Base-by-base conservation (phyloP, 2,113 vertebrate species). In the Laticauda colubrina region DNA sequence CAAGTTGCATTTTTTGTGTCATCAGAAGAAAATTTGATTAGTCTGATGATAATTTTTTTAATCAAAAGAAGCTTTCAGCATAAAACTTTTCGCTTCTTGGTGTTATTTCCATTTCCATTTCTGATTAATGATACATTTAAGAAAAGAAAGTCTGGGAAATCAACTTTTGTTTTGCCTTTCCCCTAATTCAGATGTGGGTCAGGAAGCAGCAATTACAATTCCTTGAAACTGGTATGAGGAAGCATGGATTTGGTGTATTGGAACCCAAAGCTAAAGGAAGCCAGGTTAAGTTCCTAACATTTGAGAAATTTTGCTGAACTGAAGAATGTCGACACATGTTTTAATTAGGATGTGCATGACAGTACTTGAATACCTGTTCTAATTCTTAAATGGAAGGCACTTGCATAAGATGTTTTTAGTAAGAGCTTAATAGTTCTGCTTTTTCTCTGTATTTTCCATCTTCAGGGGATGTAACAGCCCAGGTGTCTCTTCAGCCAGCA, bases 391-490 rank as follows among this genome's bases (percentile, higher is more conserved):
- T 81, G 18, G 34, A 81, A 81, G 75, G 75, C 18, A 8, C 34
- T 81, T 20, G 15, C 34, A 81, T 51, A 20, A 18, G n/a, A 34
- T 51, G 88, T 9, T 86, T 64, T 34, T 2, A 55, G 69, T 11
- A 81, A 21, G 0, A 45, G 4, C 11, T 56, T 64, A 0, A 29
- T 20, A 24, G 20, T 43, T 14, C 69, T 0, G 18, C 48, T 18
- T 81, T 24, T 94, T 81, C 53, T 88, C 21, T 91, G 85, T 95
- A 94, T 87, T 7, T 61, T 95, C 3, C 23, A 4, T n/a, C 92
- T 97, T 85, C 95, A 99, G 99, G 99, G 95, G 99, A 99, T 90
- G 97, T 99, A 88, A 99, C 98, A 0, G 0, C 98, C 90, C 99
- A 99, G 94, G 95, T 99, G 48, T 96, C 98, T 21, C 98, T 99